Evolutionary conservation across 2,888 invertebrate species (phyloP), one percentile per base, ranked within the genome.

Genomic region (Scaptodrosophila latifasciaeformis): DNA sequence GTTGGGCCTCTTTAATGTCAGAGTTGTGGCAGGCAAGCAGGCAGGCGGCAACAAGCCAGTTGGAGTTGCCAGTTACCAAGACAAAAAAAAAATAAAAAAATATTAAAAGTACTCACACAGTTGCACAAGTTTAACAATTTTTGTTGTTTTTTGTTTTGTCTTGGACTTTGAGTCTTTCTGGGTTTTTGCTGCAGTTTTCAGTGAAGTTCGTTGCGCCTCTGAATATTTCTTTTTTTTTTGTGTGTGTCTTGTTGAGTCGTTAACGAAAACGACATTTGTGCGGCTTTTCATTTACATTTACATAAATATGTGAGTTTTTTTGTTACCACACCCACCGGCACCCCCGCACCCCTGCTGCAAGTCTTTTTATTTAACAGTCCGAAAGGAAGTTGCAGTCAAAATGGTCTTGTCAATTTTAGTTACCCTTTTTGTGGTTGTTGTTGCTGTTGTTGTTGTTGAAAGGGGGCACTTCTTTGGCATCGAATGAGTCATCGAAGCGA

Each of bases 221-320:
- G n/a, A n/a, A 45, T 56, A 54, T 47, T 58, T 45, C 46, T 54
- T 60, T 34, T 51, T 21, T 29, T 15, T 39, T 39, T 15, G 13
- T 39, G 39, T 18, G 12, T 19, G 39, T 12, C 39, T 46, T 12
- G 34, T 6, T 34, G 12, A n/a, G 61, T 61, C 62, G 65, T 65
- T 59, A 65, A 66, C 59, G 66, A 62, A 65, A 62, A 59, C 49
- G 66, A 67, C 72, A 76, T 72, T 72, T 72, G 62, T 76, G 72
- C 62, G 72, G 72, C 77, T 72, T 72, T 72, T 65, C 77, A 72
- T 76, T 76, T 72, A 72, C 77, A 71, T 71, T 72, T 47, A 48
- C 54, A 54, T 60, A 50, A 58, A 39, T 58, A n/a, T n/a, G n/a
- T n/a, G n/a, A n/a, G n/a, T n/a, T n/a, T 27, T 27, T 27, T 9